Base-by-base conservation (phyloP, 2,797 vertebrate species). In the Microctenopoma lineatum region DNA sequence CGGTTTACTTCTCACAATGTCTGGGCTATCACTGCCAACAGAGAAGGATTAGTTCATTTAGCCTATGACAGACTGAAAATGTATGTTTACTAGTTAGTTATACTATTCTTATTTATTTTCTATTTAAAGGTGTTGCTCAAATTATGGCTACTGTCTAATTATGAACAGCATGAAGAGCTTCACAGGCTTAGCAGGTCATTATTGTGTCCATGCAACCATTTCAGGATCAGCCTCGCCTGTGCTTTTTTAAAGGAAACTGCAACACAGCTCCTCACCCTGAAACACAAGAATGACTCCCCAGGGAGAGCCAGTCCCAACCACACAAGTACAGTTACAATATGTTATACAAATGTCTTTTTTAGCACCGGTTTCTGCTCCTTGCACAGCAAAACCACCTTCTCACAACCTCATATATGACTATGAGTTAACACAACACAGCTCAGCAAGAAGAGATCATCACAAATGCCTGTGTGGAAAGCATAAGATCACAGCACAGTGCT, bases 211-310 rank as follows among this genome's bases (percentile, higher is more conserved):
- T 62, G 59, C 44, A 79, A 44, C 44, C 54, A 61, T 61, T 65
- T 75, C 36, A 62, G 63, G 71, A 82, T 78, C 59, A 84, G 41
- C 47, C 32, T 29, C 41, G 14, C 18, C 34, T n/a, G 26, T 25
- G 36, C 21, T 50, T 50, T 55, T 50, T 18, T 45, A 34, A 41
- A 5, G 29, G 21, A 18, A 53, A 46, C 46, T 16, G 9, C 57
- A 66, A 47, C n/a, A 59, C 13, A 12, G 45, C 9, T 52, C 32
- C 25, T 58, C 42, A 59, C 41, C 25, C 54, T 66, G 4, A 73
- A 44, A 68, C 7, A 41, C 12, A 15, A 56, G 45, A 48, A 7
- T n/a, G 10, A 52, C n/a, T 79, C 70, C 7, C 12, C 11, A 6
- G 5, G 38, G 41, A 48, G 16, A 4, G 10, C 27, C 10, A 29